Base-by-base conservation (phyloP, 2,113 vertebrate genomes). In the Taurulus bubalis region DNA sequence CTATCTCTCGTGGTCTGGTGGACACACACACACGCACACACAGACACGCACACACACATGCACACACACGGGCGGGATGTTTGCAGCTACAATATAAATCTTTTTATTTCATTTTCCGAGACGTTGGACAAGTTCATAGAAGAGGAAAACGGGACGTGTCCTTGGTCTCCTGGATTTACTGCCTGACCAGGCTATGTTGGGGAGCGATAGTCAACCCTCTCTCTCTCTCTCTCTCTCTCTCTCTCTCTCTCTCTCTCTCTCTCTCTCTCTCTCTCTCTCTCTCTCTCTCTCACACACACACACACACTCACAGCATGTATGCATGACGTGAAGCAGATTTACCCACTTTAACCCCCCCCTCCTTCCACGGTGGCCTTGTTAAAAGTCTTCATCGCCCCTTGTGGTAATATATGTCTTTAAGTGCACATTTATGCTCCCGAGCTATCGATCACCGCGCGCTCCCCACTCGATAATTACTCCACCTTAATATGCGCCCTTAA, bases 61-160 rank as follows among this genome's bases (percentile, higher is more conserved):
- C 67, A 45, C n/a, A 24, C 28, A 70, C 45, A 34, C 16, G 49
- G 8, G 30, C 34, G 8, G 84, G 74, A 81, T 90, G 88, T 91
- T 93, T 90, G 85, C 79, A 84, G 86, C 87, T 24, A 70, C 80
- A 87, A 87, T 93, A 94, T 95, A 95, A 95, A 95, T 95, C 91
- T 92, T 94, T 94, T 92, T 87, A 93, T 92, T 94, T 95, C 90
- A 94, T 95, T 94, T 95, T 94, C 92, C 85, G 73, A 94, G 93
- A 94, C 92, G 90, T 89, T 92, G 90, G 92, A 92, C 93, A 92
- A 94, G 93, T 91, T 93, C 93, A 93, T 92, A 88, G 93, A 93
- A 90, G 92, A 94, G 91, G 82, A 92, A 94, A 94, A 93, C 88
- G 82, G 87, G 90, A 90, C 86, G 73, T 70, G 92, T 94, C 94